Percentiles rank a stretch among this genome's conserved stretches.
These are phyloP conservation scores for Solen grandis DNA, from an alignment of 1,140 invertebrate genomes.

Conservation along the genomic window DNA sequence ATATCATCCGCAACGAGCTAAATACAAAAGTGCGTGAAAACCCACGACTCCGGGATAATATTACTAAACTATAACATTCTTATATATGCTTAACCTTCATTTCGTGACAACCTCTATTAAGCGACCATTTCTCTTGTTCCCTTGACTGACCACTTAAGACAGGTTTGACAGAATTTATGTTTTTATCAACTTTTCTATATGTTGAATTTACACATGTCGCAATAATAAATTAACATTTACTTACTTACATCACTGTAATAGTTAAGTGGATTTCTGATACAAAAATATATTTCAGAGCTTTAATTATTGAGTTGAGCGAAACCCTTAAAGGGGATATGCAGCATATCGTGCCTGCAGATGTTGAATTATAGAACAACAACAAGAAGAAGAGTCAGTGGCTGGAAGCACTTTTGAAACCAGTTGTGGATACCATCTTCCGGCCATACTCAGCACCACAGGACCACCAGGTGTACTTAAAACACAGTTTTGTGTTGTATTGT, in stretches of 20 bases:
- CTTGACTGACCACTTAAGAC: background rate
- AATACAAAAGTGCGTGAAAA: too few species aligned
- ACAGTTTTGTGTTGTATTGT: background rate
- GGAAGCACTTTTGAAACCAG: background rate
- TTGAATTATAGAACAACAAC: background rate
- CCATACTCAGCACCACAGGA: slow-evolving; percentile 1
- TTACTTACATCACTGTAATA: background rate
- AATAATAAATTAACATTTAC: background rate
- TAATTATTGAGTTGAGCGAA: slow-evolving; percentile 12
- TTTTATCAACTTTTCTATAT: background rate
- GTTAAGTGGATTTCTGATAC: background rate
- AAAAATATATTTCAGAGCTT: slow-evolving; percentile 8
- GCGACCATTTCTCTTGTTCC: too few species aligned
- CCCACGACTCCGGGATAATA: too few species aligned
- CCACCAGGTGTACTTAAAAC: too few species aligned
- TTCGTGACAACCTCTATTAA: too few species aligned
- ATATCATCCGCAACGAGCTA: too few species aligned
- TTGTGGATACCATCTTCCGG: slow-evolving; percentile 1
- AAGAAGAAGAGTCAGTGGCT: slow-evolving; percentile 6
- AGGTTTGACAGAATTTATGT: background rate
- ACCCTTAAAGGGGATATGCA: background rate
- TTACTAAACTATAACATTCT: too few species aligned
- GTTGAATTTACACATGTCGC: too few species aligned
- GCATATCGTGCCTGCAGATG: slow-evolving; percentile 4
- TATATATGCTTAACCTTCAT: too few species aligned